Percentiles rank a stretch among this genome's conserved stretches.
These are phyloP conservation scores for Hyalella azteca DNA, from an alignment of 2,888 invertebrate genomes.

Conservation along the genomic window DNA sequence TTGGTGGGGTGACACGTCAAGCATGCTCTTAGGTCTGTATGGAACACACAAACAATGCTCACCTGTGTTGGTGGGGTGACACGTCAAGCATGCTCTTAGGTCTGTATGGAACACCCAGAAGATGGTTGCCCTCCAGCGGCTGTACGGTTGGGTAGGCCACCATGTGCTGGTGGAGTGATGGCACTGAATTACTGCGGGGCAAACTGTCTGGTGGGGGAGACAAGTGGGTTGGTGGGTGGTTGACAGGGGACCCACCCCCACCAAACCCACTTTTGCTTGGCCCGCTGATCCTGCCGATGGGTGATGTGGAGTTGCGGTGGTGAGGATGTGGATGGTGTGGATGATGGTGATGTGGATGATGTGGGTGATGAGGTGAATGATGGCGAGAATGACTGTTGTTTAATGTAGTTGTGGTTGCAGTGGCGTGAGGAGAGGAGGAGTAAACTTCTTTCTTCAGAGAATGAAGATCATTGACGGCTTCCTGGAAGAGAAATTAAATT, in stretches of 20 bases:
- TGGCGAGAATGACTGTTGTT: conserved; percentile 9
- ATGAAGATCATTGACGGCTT: conserved; percentile 33
- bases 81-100: conserved; percentile 20
- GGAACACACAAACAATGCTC: neutral
- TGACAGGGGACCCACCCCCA: neutral
- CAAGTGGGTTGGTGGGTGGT: conserved; percentile 10
- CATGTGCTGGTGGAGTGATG: conserved; percentile 18
- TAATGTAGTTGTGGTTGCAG: conserved; percentile 16
- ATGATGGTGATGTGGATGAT: conserved; percentile 7
- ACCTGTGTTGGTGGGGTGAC: conserved; percentile 30
- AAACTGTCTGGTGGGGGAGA: conserved; percentile 18
- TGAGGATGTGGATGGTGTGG: neutral
- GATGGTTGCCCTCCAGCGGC: conserved; percentile 8
- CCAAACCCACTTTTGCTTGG: neutral
- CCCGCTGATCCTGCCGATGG: conserved; percentile 17
- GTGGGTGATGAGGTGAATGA: conserved; percentile 21
- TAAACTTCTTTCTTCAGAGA: conserved; percentile 33
- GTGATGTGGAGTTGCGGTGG: conserved; percentile 34
- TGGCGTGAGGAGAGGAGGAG: neutral
- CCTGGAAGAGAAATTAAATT: neutral
- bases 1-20: no score
- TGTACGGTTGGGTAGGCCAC: neutral
- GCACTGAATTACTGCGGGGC: conserved; percentile 28
- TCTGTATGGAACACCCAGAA: conserved; percentile 2
- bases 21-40: neutral